phyloP scores from a whole-genome alignment of 2,797 vertebrate species.

The Enteromius treurensis region DNA sequence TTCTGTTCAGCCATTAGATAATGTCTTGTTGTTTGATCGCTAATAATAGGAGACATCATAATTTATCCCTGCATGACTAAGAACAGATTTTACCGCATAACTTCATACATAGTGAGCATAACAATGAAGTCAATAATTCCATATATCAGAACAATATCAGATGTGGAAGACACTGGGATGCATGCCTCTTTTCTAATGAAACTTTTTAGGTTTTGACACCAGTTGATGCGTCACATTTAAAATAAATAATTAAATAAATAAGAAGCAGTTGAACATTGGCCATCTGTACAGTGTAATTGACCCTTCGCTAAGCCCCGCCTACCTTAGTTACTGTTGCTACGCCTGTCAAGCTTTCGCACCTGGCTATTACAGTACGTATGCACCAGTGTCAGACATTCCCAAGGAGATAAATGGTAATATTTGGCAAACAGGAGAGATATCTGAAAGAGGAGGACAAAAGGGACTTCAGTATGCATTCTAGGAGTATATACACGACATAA shows the following conservation, averaged over 20 bases:
- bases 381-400: no score
- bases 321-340: no score
- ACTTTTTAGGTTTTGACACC: background rate
- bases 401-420: no score
- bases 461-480: no score
- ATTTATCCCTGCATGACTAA: conserved; percentile 7
- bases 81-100: background rate
- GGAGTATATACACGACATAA: no score
- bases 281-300: background rate
- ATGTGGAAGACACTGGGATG: background rate
- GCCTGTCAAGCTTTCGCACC: no score
- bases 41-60: background rate
- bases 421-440: no score
- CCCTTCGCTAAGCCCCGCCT: no score
- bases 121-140: background rate
- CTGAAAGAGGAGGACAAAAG: no score
- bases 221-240: background rate
- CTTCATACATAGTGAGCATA: background rate
- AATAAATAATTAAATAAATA: background rate
- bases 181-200: background rate
- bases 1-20: conserved; percentile 28
- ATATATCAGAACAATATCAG: conserved; percentile 10
- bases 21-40: conserved; percentile 22
- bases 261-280: background rate
- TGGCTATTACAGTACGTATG: no score